A percentile compares a stretch with the other conserved stretches of the same genome.
Conservation (phyloP, 2,888 invertebrate genomes). For the Melangyna quadrimaculata region DNA sequence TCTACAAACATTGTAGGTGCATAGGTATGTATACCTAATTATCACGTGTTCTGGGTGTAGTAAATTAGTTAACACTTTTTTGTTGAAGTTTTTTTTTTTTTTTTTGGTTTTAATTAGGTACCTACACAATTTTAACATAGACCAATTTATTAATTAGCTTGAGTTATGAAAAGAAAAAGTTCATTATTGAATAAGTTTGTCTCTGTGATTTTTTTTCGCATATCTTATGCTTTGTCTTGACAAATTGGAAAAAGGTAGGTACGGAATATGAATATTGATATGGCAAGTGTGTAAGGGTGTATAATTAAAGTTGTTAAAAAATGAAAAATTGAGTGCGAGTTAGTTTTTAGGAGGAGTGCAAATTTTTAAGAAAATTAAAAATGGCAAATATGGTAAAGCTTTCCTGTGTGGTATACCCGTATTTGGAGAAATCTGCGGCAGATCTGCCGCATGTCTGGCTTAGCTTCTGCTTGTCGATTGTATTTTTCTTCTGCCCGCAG, state of each 20-base stretch:
- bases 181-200: conserved; percentile 50
- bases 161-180: background rate
- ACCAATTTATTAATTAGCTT: conserved; percentile 38
- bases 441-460: no score
- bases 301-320: background rate
- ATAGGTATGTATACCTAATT: no score
- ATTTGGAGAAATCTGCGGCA: no score
- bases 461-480: no score
- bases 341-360: background rate
- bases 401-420: no score
- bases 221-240: background rate
- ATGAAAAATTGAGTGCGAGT: background rate
- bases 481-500: no score
- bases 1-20: no score
- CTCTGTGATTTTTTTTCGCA: background rate
- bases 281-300: background rate
- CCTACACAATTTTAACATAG: background rate
- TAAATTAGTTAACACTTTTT: conserved; percentile 4
- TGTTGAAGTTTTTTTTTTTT: background rate
- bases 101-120: conserved; percentile 25
- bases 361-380: background rate
- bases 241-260: background rate
- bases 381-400: no score
- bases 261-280: conserved; percentile 8
- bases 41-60: background rate